A percentile compares a stretch with the other conserved stretches of the same genome.
Conservation (phyloP, 2,113 vertebrate species). For the Saccopteryx bilineata region DNA sequence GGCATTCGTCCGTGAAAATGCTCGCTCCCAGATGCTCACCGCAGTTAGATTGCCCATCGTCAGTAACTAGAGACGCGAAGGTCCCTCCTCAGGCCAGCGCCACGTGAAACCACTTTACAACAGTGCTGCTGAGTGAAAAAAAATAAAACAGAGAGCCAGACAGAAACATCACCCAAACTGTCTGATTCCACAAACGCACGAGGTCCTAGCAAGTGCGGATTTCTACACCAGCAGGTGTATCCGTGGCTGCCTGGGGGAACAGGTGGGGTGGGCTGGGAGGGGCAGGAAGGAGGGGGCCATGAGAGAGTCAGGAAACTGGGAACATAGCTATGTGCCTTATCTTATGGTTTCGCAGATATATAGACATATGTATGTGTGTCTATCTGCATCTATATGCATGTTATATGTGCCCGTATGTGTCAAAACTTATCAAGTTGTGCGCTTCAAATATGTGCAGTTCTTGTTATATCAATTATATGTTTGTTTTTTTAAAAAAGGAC, state of each 20-base stretch:
- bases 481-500: background rate
- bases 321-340: too few relatives aligned
- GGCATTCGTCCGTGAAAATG: background rate
- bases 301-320: too few relatives aligned
- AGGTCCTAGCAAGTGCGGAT: background rate
- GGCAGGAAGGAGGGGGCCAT: background rate
- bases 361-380: accelerated
- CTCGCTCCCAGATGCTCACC: background rate
- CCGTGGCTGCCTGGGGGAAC: background rate
- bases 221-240: background rate
- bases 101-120: background rate
- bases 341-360: background rate
- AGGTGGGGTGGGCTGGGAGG: too few relatives aligned
- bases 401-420: accelerated
- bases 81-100: background rate
- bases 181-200: too few relatives aligned
- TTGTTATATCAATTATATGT: background rate
- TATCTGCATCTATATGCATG: accelerated
- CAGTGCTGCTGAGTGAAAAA: accelerated
- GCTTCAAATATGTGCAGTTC: background rate
- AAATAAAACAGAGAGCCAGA: accelerated
- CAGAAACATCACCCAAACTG: background rate
- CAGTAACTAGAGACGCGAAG: background rate
- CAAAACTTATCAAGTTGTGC: background rate
- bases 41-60: background rate